Conservation (phyloP, 2,113 vertebrate genomes). For the Neopipo cinnamomea region DNA sequence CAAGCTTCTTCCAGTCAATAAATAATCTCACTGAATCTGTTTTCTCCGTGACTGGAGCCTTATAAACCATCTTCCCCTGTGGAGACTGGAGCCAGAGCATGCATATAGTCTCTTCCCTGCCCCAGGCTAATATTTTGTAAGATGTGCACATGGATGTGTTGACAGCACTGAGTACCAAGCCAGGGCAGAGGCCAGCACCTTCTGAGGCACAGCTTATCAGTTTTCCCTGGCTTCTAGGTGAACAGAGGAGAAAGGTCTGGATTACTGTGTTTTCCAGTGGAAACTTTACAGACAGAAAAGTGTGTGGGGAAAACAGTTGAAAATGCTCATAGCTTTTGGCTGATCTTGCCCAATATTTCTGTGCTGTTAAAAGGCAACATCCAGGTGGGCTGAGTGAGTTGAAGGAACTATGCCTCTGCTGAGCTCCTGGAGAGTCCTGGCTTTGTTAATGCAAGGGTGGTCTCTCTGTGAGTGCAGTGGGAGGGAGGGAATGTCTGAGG, state of each 20-base stretch:
- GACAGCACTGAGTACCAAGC: background rate
- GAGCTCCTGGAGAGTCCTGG: background rate
- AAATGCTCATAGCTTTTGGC: background rate
- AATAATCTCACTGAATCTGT: background rate
- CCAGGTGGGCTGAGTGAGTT: background rate
- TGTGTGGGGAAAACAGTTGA: background rate
- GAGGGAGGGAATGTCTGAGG: background rate
- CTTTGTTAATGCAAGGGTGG: background rate
- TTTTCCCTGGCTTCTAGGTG: background rate
- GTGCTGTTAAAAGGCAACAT: background rate
- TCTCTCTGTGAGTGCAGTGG: background rate
- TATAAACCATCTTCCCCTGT: background rate
- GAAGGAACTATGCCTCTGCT: background rate
- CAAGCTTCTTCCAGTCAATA: slow-evolving; percentile 1
- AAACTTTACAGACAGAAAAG: background rate
- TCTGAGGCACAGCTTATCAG: background rate
- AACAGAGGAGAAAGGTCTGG: background rate
- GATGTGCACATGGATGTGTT: background rate
- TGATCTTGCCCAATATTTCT: background rate
- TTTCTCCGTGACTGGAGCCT: background rate
- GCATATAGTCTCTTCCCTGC: background rate
- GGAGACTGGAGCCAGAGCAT: background rate
- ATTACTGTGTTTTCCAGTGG: background rate
- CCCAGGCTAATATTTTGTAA: background rate
- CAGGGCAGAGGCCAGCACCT: background rate